Conservation (phyloP, 2,797 vertebrate genomes). For the Siniperca undulata region DNA sequence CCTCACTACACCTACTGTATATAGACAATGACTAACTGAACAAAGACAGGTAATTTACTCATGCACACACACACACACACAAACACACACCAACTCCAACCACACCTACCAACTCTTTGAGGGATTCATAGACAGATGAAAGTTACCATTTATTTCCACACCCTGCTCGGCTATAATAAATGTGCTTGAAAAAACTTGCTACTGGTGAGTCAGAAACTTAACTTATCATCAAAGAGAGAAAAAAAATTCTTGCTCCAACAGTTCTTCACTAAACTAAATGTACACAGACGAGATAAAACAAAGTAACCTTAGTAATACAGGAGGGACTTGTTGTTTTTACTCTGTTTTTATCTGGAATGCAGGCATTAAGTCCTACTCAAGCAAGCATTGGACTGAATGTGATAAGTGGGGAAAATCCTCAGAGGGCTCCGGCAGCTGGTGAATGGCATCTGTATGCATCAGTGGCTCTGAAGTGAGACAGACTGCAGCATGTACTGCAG, state of each 20-base stretch:
- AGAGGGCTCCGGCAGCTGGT: conserved; percentile 62
- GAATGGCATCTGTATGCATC: conserved; percentile 76
- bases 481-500: conserved; percentile 75
- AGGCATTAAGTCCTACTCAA: conserved; percentile 53
- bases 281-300: not conserved
- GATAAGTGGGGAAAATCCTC: conserved; percentile 63
- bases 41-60: not conserved
- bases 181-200: conserved; percentile 49
- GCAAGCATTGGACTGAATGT: conserved; percentile 51
- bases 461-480: conserved; percentile 68
- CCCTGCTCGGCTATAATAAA: conserved; percentile 38
- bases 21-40: conserved; percentile 20
- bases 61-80: conserved; percentile 1
- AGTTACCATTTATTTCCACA: conserved; percentile 49
- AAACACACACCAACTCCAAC: conserved; percentile 2
- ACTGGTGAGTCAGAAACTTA: conserved; percentile 54
- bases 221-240: conserved; percentile 31
- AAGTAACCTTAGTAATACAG: conserved; percentile 5
- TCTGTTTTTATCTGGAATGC: conserved; percentile 33
- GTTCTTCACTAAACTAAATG: conserved; percentile 7
- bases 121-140: conserved; percentile 38
- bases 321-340: conserved; percentile 25
- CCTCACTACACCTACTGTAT: not conserved
- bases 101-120: conserved; percentile 33
- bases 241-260: conserved; percentile 10